Conservation (phyloP, 2,113 vertebrate genomes). For the Saccopteryx bilineata region DNA sequence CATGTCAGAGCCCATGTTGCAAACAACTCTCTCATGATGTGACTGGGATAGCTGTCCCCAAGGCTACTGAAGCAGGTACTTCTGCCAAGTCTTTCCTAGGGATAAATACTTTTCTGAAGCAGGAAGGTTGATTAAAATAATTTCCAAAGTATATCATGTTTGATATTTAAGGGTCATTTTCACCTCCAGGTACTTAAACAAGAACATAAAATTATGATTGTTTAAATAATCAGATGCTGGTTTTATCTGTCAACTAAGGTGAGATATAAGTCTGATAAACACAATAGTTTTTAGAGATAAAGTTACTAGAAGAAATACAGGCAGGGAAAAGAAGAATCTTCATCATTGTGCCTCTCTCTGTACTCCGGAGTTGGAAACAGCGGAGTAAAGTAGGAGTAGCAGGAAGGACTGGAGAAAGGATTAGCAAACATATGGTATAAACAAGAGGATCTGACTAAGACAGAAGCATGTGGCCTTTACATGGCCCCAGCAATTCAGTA, state of each 20-base stretch:
- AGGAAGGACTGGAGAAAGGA: background rate
- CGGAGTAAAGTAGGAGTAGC: background rate
- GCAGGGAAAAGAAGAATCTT: background rate
- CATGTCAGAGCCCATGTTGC: background rate
- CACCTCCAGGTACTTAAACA: background rate
- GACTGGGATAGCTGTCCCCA: background rate
- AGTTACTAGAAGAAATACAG: background rate
- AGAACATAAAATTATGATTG: constrained; percentile 16
- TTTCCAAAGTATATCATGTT: constrained; percentile 5
- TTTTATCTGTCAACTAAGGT: background rate
- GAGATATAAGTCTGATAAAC: background rate
- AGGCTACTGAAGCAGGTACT: too few species aligned
- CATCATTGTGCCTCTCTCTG: background rate
- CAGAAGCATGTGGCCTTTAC: background rate
- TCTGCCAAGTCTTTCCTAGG: background rate
- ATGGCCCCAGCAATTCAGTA: background rate
- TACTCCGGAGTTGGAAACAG: background rate
- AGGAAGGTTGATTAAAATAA: background rate
- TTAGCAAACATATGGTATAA: background rate
- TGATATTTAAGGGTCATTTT: constrained; percentile 1
- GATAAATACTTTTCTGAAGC: background rate
- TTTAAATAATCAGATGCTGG: background rate
- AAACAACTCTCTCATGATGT: background rate
- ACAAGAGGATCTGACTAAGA: background rate
- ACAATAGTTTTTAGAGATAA: background rate